Evolutionary conservation across 2,113 vertebrate species (phyloP).

Genomic region (Calyptommatus sinebrachiatus): DNA sequence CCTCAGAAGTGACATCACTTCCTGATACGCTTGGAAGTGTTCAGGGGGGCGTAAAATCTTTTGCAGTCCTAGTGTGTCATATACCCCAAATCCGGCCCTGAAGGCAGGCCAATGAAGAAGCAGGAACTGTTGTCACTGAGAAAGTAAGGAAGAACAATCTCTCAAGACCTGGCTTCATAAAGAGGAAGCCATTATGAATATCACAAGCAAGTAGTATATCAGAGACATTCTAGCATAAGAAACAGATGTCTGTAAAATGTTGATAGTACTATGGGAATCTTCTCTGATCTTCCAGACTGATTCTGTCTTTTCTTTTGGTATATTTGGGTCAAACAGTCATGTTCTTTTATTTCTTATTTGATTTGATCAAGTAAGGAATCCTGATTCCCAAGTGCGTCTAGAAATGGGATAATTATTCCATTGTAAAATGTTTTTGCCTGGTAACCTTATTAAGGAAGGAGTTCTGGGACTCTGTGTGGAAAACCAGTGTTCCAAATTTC

Average conservation of each 20-base stretch:
- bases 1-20: too few relatives aligned
- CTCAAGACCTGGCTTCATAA: constrained; percentile 44
- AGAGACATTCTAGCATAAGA: constrained; percentile 2
- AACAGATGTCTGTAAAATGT: neutral
- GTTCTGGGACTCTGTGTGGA: too few relatives aligned
- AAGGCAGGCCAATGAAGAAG: constrained; percentile 59
- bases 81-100: too few relatives aligned
- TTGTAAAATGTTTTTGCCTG: too few relatives aligned
- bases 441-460: too few relatives aligned
- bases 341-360: neutral
- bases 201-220: neutral
- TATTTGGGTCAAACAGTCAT: neutral
- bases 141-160: constrained; percentile 34
- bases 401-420: too few relatives aligned
- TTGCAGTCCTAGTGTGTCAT: too few relatives aligned
- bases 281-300: neutral
- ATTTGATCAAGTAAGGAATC: neutral
- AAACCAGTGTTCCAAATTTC: too few relatives aligned
- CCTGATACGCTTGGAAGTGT: too few relatives aligned
- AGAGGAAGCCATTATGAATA: constrained; percentile 53
- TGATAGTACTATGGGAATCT: constrained; percentile 6
- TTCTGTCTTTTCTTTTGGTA: constrained; percentile 3
- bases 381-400: too few relatives aligned
- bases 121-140: constrained; percentile 32
- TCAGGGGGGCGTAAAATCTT: too few relatives aligned